Conservation (phyloP, 2,797 vertebrate species). For the Channa striata region DNA sequence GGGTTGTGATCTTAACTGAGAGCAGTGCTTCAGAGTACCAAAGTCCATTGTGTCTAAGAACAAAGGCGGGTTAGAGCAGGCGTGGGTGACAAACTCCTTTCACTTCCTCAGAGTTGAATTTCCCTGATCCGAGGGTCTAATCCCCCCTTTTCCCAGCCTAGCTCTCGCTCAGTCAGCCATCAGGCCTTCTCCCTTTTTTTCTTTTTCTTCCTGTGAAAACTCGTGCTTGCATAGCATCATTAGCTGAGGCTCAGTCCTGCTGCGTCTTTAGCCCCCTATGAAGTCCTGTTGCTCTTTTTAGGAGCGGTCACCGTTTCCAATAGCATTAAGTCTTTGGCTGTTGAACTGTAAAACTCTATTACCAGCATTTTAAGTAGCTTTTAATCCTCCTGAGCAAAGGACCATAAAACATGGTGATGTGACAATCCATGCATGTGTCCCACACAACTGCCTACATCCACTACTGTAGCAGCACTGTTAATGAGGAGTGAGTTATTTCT, state of each 20-base stretch:
- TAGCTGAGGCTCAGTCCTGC: slow-evolving; percentile 77
- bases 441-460: slow-evolving; percentile 37
- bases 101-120: slow-evolving; percentile 76
- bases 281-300: slow-evolving; percentile 81
- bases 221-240: slow-evolving; percentile 77
- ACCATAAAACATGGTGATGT: slow-evolving; percentile 71
- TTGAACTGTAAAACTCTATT: slow-evolving; percentile 79
- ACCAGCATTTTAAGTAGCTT: slow-evolving; percentile 74
- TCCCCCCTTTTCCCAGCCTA: slow-evolving; percentile 73
- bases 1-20: slow-evolving; percentile 76
- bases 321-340: slow-evolving; percentile 73
- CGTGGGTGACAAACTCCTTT: slow-evolving; percentile 75
- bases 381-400: slow-evolving; percentile 82
- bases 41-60: slow-evolving; percentile 82
- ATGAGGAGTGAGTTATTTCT: slow-evolving; percentile 17
- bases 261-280: slow-evolving; percentile 68
- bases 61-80: slow-evolving; percentile 76
- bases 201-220: slow-evolving; percentile 57
- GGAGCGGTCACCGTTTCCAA: slow-evolving; percentile 72
- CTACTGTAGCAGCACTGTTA: slow-evolving; percentile 31
- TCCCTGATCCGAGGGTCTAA: slow-evolving; percentile 77
- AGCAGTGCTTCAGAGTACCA: slow-evolving; percentile 69
- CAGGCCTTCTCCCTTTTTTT: slow-evolving; percentile 59
- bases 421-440: slow-evolving; percentile 59
- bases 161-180: slow-evolving; percentile 71